Percentiles rank a stretch among this genome's conserved stretches.
These are phyloP conservation scores for Muscicapa comitata DNA, from an alignment of 2,797 vertebrate genomes.

Conservation along the genomic window DNA sequence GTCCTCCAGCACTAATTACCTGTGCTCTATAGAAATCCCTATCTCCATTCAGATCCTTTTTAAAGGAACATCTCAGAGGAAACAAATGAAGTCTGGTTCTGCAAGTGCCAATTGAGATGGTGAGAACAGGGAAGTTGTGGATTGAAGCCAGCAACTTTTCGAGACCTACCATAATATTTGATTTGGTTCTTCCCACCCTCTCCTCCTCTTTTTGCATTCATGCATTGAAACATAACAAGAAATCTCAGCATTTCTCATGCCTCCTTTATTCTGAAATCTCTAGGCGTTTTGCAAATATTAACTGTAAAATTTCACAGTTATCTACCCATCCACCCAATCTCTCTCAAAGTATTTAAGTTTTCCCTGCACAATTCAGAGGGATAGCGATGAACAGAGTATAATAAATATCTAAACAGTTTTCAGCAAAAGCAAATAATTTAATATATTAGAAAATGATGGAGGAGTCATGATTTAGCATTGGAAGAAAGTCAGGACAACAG, in stretches of 20 bases:
- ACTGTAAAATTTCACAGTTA: constrained; percentile 1
- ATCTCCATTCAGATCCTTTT: constrained; percentile 27
- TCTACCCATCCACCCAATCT: not conserved
- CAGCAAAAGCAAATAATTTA: not conserved
- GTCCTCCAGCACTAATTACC: constrained; percentile 51
- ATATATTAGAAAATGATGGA: not conserved
- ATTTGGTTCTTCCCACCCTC: not conserved
- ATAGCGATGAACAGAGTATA: not conserved
- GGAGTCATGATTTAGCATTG: not conserved
- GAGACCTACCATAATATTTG: not conserved
- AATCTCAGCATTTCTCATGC: not conserved
- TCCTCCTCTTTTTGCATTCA: not conserved
- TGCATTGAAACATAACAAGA: not conserved
- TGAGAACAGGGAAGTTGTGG: not conserved
- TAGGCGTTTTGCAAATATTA: not conserved
- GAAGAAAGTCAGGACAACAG: not conserved
- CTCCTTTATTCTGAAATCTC: constrained; percentile 31
- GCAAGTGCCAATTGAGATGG: not conserved
- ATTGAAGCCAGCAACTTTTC: not conserved
- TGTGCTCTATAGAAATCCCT: constrained; percentile 30
- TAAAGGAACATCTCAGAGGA: not conserved
- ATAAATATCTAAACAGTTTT: not conserved
- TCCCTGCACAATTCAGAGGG: not conserved
- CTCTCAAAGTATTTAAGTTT: not conserved
- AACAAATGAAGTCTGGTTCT: constrained; percentile 22